Evolutionary conservation across 2,888 invertebrate genomes (phyloP).

Genomic region (Cistogaster globosa): DNA sequence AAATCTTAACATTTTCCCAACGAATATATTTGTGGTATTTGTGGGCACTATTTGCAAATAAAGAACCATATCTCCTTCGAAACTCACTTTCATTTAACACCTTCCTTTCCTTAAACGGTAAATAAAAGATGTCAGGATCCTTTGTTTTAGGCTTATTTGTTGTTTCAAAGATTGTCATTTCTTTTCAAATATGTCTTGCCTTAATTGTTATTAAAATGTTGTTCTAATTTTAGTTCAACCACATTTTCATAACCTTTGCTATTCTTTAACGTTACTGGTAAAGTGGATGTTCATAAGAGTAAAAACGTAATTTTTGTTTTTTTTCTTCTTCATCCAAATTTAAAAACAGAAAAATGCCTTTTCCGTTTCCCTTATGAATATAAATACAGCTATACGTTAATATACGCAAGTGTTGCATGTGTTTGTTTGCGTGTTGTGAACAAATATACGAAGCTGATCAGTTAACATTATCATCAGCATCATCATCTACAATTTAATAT

Average conservation of each 20-base stretch:
- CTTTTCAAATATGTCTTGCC: neutral
- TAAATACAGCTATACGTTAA: neutral
- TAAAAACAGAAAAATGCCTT: slow-evolving; percentile 36
- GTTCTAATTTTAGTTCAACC: slow-evolving; percentile 18
- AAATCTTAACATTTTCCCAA: too few species aligned
- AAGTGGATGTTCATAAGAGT: neutral
- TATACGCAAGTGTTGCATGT: neutral
- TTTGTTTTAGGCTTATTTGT: slow-evolving; percentile 42
- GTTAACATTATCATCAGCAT: slow-evolving; percentile 54
- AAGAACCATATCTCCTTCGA: too few species aligned
- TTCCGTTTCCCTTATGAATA: slow-evolving; percentile 24
- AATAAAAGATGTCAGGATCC: slow-evolving; percentile 16
- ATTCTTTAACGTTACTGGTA: neutral
- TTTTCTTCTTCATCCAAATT: slow-evolving; percentile 52
- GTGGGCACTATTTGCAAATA: too few species aligned
- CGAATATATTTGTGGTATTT: too few species aligned
- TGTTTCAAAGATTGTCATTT: slow-evolving; percentile 10
- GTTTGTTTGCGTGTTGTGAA: too few species aligned
- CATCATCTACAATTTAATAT: slow-evolving; percentile 55
- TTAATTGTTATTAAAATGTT: neutral
- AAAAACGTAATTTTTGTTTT: slow-evolving; percentile 41
- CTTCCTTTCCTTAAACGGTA: neutral
- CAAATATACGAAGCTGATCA: slow-evolving; percentile 44
- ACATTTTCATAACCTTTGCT: neutral
- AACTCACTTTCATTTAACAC: too few species aligned